Evolutionary conservation across 2,888 invertebrate species (phyloP).

Genomic region (Drosophila tripunctata): DNA sequence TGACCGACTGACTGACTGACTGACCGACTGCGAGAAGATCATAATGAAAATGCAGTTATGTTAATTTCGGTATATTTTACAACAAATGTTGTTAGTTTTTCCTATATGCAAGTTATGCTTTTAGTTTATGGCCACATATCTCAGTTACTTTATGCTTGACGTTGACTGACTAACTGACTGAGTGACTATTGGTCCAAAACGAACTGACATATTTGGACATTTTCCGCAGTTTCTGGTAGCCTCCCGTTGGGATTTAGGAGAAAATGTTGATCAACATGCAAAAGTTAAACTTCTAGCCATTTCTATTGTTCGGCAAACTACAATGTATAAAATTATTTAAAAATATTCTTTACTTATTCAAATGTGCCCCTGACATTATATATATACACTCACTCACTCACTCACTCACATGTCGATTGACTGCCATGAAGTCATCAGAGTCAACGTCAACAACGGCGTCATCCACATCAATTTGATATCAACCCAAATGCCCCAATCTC

Average conservation of each 20-base stretch:
- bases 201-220: slow-evolving; percentile 24
- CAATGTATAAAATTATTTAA: slow-evolving; percentile 41
- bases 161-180: slow-evolving; percentile 30
- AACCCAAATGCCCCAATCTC: slow-evolving; percentile 35
- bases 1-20: slow-evolving; percentile 3
- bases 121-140: slow-evolving; percentile 67
- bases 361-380: slow-evolving; percentile 55
- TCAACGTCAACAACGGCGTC: slow-evolving; percentile 54
- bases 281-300: slow-evolving; percentile 16
- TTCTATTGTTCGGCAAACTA: slow-evolving; percentile 36
- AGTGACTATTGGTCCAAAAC: slow-evolving; percentile 20
- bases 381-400: slow-evolving; percentile 4
- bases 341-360: slow-evolving; percentile 74
- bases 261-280: slow-evolving; percentile 36
- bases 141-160: slow-evolving; percentile 64
- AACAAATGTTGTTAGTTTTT: slow-evolving; percentile 22
- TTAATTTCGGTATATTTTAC: slow-evolving; percentile 60
- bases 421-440: slow-evolving; percentile 77
- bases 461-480: slow-evolving; percentile 72
- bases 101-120: slow-evolving; percentile 21
- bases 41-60: slow-evolving; percentile 70
- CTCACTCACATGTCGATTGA: slow-evolving; percentile 26
- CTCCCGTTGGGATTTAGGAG: slow-evolving; percentile 34
- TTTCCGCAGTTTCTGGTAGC: slow-evolving; percentile 44
- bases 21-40: slow-evolving; percentile 24